Evolutionary conservation across 2,888 invertebrate genomes (phyloP), one percentile per base, ranked within the genome.

Genomic region (Heterodera filipjevi): DNA sequence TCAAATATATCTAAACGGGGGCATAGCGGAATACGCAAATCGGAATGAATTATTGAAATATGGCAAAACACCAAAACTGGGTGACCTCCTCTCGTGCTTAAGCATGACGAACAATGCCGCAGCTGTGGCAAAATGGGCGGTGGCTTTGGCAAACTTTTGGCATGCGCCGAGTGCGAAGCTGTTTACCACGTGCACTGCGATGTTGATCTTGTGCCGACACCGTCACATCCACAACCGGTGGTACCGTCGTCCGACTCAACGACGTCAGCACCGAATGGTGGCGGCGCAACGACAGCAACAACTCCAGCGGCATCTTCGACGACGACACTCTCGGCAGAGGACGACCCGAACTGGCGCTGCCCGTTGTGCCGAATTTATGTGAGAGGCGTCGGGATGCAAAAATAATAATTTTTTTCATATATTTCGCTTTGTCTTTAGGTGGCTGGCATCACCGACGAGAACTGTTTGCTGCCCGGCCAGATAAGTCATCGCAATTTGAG

Each of bases 171-270:
- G 3, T 99, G 99, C 89, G 95, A 98, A 32, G 98, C 98, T 44
- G 96, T 97, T 33, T 99, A 95, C 90, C 99, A 99, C 90, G 92
- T 98, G 89, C 95, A 94, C 88, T 99, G 99, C 91, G 94, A 96
- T 76, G 75, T 22, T 33, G 33, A 39, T 27, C n/a, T 64, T 10
- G 35, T 46, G 39, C 39, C 39, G n/a, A 27, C 22, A 59, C 8
- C 59, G 27, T 10, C 39, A 39, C 6, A n/a, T 3, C 59, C 27
- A 27, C 59, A 19, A 27, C 10, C 27, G 22, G 27, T 27, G 27
- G n/a, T n/a, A n/a, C 59, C n/a, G n/a, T 19, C 59, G 10, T 27
- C 59, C 59, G 59, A 59, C 2, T 27, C 59, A 27, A 10, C 27
- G 27, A n/a, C 59, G 59, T 5, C 59, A 53, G 6, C 53, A 53